phyloP scores from a whole-genome alignment of 2,113 vertebrate genomes.

The Bettongia penicillata region DNA sequence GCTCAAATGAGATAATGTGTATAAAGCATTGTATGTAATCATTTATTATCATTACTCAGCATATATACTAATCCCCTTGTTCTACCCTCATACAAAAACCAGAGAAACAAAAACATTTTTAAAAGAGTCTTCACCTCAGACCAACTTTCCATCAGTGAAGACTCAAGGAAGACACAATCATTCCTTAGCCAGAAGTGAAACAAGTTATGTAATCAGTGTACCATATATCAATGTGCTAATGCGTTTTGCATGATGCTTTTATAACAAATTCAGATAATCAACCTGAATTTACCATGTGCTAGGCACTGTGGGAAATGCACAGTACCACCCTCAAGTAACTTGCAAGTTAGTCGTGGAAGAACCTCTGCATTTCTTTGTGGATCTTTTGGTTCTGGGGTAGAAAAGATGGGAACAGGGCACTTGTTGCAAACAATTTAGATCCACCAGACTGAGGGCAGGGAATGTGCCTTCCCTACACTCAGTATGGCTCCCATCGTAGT shows the following conservation, averaged over 20 bases:
- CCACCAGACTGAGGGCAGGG: neutral
- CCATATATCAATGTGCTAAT: constrained; percentile 22
- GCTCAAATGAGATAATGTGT: neutral
- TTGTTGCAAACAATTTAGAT: neutral
- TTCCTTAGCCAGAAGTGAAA: constrained; percentile 42
- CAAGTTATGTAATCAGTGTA: neutral
- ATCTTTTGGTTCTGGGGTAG: neutral
- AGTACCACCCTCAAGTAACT: neutral
- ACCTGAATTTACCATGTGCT: neutral
- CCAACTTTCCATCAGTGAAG: constrained; percentile 21
- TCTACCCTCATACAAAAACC: neutral
- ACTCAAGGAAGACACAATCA: constrained; percentile 21
- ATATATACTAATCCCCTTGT: neutral
- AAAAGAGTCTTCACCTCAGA: neutral
- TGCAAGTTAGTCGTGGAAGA: neutral
- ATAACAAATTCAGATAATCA: constrained; percentile 4
- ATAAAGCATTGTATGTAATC: neutral
- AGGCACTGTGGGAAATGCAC: neutral
- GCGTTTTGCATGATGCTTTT: constrained; percentile 50
- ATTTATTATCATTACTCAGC: neutral
- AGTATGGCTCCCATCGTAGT: neutral
- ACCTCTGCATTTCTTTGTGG: neutral
- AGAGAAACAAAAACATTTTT: neutral
- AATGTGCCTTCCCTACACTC: neutral
- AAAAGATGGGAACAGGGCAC: neutral